A percentile compares a stretch with the other conserved stretches of the same genome.
phyloP scores from a whole-genome alignment of 2,797 vertebrate species.

The Dromococcyx pavoninus region DNA sequence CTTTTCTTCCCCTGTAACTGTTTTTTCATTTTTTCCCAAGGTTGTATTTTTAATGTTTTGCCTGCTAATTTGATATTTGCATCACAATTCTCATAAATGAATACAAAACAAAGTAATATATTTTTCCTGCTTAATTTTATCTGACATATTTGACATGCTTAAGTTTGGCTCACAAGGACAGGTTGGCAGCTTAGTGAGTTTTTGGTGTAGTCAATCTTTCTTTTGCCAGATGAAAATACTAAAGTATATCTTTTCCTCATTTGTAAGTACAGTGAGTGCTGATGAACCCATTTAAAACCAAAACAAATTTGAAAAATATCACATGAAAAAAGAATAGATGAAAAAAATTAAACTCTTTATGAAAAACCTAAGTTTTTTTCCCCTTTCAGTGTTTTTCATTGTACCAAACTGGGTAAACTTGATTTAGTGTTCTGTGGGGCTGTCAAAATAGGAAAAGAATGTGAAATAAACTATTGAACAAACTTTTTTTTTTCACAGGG shows the following conservation, averaged over 20 bases:
- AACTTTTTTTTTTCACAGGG: neutral
- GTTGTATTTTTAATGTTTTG: neutral
- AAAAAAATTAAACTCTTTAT: neutral
- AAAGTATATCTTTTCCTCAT: neutral
- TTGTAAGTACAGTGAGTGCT: neutral
- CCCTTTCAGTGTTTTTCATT: neutral
- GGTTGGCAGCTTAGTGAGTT: neutral
- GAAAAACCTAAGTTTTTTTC: neutral
- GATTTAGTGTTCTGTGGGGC: neutral
- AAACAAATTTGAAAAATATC: neutral
- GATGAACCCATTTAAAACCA: neutral
- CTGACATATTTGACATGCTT: neutral
- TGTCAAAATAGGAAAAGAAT: neutral
- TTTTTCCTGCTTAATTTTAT: neutral
- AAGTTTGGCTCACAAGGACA: neutral
- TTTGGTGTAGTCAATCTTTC: neutral
- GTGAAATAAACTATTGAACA: neutral
- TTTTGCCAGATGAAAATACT: neutral
- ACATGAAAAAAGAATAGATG: neutral
- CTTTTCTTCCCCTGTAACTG: neutral
- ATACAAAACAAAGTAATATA: neutral
- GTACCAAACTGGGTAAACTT: neutral
- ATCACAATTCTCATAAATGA: neutral
- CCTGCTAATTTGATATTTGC: neutral
- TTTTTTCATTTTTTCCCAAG: neutral